Evolutionary conservation across 2,888 invertebrate species (phyloP), one percentile per base, ranked within the genome.

Genomic region (Chironomus tentans): DNA sequence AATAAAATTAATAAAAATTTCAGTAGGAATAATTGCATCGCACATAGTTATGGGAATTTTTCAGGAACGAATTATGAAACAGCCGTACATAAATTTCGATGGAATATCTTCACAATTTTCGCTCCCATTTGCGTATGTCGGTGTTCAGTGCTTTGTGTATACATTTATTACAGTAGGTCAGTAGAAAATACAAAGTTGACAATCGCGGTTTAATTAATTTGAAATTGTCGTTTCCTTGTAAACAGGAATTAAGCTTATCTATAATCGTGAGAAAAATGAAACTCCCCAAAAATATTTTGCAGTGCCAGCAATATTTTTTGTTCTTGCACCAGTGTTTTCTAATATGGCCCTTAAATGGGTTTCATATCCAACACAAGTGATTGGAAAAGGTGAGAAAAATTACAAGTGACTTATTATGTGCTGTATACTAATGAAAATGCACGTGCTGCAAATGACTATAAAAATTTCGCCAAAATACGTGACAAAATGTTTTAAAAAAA

Each of bases 261-360:
- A 47, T n/a, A 15, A 72, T 28, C 72, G 46, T 46, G 84, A 88
- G 79, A 90, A 91, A 82, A 91, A 90, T 75, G 89, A 89, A 77
- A 96, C 96, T 0, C 89, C 89, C 12, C 88, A 84, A 0, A 80
- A 88, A 1, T 93, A 95, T 82, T 97, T 95, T 84, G 91, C 90
- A 22, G 86, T 91, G 21, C 91, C 93, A 78, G 90, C 97, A 0
- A 83, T 97, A 12, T 95, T 97, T 0, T 99, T 98, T 82, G 85
- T 98, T 0, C 85, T 96, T 56, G 99, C 92, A 0, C 99, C 99
- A 98, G 90, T 98, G 1, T 92, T 93, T 78, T 97, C 97, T 68
- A 97, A 94, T 82, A 94, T 97, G 91, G 95, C 98, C 0, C 84
- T 99, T 65, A 93, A 96, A 80, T 98, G 96, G 91, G 92, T 99